These are phyloP conservation scores for Serripes groenlandicus DNA, from an alignment of 2,888 invertebrate species.

Conservation along the genomic window DNA sequence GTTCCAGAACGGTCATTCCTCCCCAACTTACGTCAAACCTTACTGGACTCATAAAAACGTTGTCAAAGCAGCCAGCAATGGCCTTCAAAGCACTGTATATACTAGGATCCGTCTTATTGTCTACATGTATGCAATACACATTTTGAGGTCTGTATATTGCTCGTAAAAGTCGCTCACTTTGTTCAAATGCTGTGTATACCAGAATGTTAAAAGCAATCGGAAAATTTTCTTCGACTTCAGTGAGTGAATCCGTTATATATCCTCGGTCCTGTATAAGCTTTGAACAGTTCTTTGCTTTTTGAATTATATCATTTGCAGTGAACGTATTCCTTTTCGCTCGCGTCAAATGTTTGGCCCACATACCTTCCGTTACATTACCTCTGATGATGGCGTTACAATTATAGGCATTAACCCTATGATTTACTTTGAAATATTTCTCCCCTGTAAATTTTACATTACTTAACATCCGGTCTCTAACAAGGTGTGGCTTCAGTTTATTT, in stretches of 20 bases:
- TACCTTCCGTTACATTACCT: too few species aligned
- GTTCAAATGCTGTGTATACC: slow-evolving; percentile 70
- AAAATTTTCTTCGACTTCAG: slow-evolving; percentile 65
- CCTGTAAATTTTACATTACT: too few species aligned
- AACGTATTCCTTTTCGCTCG: too few species aligned
- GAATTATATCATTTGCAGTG: too few species aligned
- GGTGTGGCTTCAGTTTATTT: too few species aligned
- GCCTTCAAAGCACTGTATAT: slow-evolving; percentile 46
- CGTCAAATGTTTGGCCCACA: too few species aligned
- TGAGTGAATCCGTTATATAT: slow-evolving; percentile 58
- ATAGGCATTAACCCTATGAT: too few species aligned
- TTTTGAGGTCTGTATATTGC: slow-evolving; percentile 80
- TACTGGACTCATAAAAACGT: slow-evolving; percentile 72
- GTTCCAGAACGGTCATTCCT: slow-evolving; percentile 74
- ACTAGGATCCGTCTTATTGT: slow-evolving; percentile 59
- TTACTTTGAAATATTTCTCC: too few species aligned
- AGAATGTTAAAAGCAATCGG: slow-evolving; percentile 78
- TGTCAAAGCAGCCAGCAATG: slow-evolving; percentile 72
- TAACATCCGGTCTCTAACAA: too few species aligned
- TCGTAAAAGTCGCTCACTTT: slow-evolving; percentile 72
- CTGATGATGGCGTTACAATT: too few species aligned
- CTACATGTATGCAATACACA: slow-evolving; percentile 80
- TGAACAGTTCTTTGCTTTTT: too few species aligned
- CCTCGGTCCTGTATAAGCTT: too few species aligned
- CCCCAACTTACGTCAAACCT: slow-evolving; percentile 77